These are phyloP conservation scores for Rostratula benghalensis DNA, from an alignment of 2,113 vertebrate species.

Conservation along the genomic window DNA sequence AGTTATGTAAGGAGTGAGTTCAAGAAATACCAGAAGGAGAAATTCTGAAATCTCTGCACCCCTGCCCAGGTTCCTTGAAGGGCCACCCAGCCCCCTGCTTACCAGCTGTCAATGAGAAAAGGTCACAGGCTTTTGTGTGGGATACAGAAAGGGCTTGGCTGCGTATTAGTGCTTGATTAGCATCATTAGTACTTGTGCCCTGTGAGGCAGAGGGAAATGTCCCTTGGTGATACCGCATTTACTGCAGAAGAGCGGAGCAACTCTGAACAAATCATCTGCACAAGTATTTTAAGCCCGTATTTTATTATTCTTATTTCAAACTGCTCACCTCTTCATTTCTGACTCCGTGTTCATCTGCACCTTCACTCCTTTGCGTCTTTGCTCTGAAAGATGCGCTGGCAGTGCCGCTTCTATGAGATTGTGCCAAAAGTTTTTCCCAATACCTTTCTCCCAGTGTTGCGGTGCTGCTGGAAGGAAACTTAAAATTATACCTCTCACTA, in stretches of 20 bases:
- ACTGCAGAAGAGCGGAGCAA: background rate
- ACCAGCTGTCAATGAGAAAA: background rate
- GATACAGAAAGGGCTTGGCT: background rate
- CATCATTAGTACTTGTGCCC: background rate
- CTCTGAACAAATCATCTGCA: background rate
- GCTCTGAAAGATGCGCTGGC: background rate
- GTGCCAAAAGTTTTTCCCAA: background rate
- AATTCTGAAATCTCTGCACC: background rate
- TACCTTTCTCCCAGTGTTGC: background rate
- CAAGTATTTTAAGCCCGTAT: background rate
- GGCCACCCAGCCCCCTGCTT: background rate
- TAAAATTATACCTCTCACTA: background rate
- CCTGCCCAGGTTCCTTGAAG: background rate
- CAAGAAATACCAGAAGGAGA: background rate
- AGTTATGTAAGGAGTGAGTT: background rate
- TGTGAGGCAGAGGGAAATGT: background rate
- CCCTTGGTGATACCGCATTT: fast-evolving
- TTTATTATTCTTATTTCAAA: background rate
- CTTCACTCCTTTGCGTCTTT: background rate
- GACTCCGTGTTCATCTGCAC: fast-evolving
- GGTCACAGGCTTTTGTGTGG: background rate
- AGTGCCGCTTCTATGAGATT: background rate
- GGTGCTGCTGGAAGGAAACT: background rate
- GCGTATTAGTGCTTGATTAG: background rate
- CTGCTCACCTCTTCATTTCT: background rate